These are phyloP conservation scores for Seira ritae DNA, from an alignment of 2,888 invertebrate species.

Conservation along the genomic window DNA sequence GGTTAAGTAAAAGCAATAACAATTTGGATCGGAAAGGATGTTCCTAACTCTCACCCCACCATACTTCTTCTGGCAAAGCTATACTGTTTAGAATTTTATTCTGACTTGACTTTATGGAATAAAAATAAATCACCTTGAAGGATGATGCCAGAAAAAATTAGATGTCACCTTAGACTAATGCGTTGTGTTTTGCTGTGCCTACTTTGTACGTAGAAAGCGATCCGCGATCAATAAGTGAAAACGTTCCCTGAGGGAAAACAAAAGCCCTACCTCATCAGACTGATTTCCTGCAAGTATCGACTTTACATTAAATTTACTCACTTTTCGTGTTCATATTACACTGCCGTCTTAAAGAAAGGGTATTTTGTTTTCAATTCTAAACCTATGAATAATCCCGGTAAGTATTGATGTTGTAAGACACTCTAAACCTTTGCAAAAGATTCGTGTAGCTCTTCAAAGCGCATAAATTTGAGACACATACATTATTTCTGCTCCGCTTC, in stretches of 20 bases:
- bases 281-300: slow-evolving; percentile 38
- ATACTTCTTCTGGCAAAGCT: background rate
- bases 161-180: background rate
- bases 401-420: background rate
- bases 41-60: background rate
- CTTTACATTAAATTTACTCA: slow-evolving; percentile 58
- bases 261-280: slow-evolving; percentile 4
- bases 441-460: background rate
- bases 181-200: background rate
- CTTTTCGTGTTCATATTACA: slow-evolving; percentile 19
- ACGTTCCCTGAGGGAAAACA: slow-evolving; percentile 6
- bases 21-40: too few relatives aligned
- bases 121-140: slow-evolving; percentile 11
- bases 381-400: background rate
- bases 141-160: background rate
- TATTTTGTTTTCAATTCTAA: background rate
- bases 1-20: too few relatives aligned
- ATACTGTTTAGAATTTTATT: background rate
- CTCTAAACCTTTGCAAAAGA: too few relatives aligned
- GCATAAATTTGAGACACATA: background rate
- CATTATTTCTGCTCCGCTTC: slow-evolving; percentile 1
- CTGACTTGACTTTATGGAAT: too few relatives aligned
- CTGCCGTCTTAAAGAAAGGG: too few relatives aligned
- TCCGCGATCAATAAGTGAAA: slow-evolving; percentile 14
- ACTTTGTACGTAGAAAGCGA: background rate